Evolutionary conservation across 2,797 vertebrate species (phyloP), one percentile per base, ranked within the genome.

Genomic region (Semaprochilodus insignis): DNA sequence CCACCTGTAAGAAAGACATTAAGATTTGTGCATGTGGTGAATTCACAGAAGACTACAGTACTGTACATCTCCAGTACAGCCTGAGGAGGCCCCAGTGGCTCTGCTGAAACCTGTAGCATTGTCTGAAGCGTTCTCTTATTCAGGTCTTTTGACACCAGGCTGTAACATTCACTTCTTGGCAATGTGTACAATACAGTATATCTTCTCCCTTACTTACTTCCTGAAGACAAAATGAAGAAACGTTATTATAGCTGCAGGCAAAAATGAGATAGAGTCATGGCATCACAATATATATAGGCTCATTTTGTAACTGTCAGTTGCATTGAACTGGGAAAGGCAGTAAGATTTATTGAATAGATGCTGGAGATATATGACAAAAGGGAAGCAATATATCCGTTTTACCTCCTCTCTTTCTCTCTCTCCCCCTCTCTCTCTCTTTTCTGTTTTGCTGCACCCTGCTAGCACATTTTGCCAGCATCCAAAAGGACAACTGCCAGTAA

Each of bases 281-380:
- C 65, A 40, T 57, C 51, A 15, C 67, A 72, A 40, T 82, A 31
- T 77, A 77, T 77, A 63, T 55, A 63, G 66, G 66, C 73, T 78
- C 67, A 57, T 79, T 75, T 67, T 67, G 34, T 85, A 75, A 65
- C 66, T 78, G 74, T 72, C 79, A 80, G 73, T 73, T 78, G 66
- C 69, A 54, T 57, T 55, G 59, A 81, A 70, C 79, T 63, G 62
- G 74, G 65, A 81, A 48, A 63, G 66, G 77, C 67, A 51, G 67
- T 78, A 78, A 82, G 72, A 74, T 81, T 81, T 81, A 81, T 75
- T 81, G 80, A 81, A 59, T 67, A 74, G 66, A 81, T 52, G n/a
- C 73, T 73, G 44, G 27, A 65, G 63, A 81, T 81, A 23, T 48
- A 63, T 81, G 36, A 80, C 40, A 73, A 65, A 51, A 51, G 59